Evolutionary conservation across 1,140 invertebrate species (phyloP).

Genomic region (Catajapyx aquilonaris): DNA sequence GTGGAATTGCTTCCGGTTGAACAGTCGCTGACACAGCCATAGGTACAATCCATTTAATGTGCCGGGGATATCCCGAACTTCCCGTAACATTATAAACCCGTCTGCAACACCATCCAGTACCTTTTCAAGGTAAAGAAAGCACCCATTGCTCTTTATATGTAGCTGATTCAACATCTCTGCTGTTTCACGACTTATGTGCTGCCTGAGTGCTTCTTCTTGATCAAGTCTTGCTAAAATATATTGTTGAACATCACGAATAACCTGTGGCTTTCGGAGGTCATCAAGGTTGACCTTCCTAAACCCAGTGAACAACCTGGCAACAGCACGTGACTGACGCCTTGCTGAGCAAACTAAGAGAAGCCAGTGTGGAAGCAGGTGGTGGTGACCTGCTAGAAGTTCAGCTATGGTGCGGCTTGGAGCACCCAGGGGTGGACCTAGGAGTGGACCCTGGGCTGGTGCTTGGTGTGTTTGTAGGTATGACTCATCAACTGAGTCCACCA

Average conservation of each 20-base stretch:
- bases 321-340: slow-evolving; percentile 34
- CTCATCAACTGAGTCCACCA: slow-evolving; percentile 86
- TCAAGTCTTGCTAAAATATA: slow-evolving; percentile 82
- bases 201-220: slow-evolving; percentile 51
- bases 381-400: slow-evolving; percentile 66
- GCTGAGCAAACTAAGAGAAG: slow-evolving; percentile 76
- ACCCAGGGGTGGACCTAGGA: slow-evolving; percentile 14
- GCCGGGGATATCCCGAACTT: slow-evolving; percentile 73
- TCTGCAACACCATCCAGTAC: slow-evolving; percentile 81
- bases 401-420: slow-evolving; percentile 43
- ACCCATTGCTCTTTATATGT: slow-evolving; percentile 91
- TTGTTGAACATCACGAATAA: slow-evolving; percentile 77
- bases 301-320: slow-evolving; percentile 79
- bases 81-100: slow-evolving; percentile 70
- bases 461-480: slow-evolving; percentile 16
- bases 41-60: slow-evolving; percentile 86
- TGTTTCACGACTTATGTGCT: slow-evolving; percentile 61
- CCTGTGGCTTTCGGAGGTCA: slow-evolving; percentile 65
- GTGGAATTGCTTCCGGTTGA: slow-evolving; percentile 67
- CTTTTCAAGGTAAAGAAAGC: slow-evolving; percentile 81
- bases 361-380: slow-evolving; percentile 86
- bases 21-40: slow-evolving; percentile 82
- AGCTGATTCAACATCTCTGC: slow-evolving; percentile 88
- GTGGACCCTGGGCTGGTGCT: slow-evolving; percentile 17
- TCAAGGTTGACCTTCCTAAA: slow-evolving; percentile 84